Conservation (phyloP, 2,888 invertebrate species). For the Drosophila yooni region DNA sequence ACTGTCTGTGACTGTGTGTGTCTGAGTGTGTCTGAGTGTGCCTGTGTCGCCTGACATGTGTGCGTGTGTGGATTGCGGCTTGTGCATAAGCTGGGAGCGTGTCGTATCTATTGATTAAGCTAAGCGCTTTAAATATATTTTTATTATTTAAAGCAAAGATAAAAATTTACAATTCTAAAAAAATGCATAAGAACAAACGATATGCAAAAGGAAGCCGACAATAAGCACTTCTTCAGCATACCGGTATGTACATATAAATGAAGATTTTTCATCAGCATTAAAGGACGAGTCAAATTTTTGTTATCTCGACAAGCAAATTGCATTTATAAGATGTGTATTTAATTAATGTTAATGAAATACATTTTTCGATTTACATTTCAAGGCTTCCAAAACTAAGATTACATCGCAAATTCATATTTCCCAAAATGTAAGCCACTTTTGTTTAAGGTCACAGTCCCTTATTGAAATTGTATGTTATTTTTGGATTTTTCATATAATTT, state of each 20-base stretch:
- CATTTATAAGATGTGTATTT: background rate
- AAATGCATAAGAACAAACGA: background rate
- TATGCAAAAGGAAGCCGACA: background rate
- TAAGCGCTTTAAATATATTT: slow-evolving; percentile 37
- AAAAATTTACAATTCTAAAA: background rate
- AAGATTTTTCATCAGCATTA: background rate
- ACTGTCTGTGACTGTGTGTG: slow-evolving; percentile 1
- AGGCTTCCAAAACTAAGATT: too few relatives aligned
- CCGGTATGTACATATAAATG: background rate
- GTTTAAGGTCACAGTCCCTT: too few relatives aligned
- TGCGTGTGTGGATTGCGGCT: slow-evolving; percentile 14
- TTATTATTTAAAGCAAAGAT: slow-evolving; percentile 47
- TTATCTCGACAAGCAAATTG: background rate
- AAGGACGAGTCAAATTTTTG: background rate
- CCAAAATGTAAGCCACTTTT: background rate
- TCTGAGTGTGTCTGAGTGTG: slow-evolving; percentile 15
- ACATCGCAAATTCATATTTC: background rate
- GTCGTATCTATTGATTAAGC: slow-evolving; percentile 62
- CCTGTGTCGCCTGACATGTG: slow-evolving; percentile 3
- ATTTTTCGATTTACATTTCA: background rate
- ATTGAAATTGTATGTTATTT: background rate
- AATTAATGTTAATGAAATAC: background rate
- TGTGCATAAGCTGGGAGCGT: slow-evolving; percentile 34
- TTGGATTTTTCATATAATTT: background rate
- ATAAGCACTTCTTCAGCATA: background rate